phyloP scores from a whole-genome alignment of 2,113 vertebrate species.

The Orycteropus afer region DNA sequence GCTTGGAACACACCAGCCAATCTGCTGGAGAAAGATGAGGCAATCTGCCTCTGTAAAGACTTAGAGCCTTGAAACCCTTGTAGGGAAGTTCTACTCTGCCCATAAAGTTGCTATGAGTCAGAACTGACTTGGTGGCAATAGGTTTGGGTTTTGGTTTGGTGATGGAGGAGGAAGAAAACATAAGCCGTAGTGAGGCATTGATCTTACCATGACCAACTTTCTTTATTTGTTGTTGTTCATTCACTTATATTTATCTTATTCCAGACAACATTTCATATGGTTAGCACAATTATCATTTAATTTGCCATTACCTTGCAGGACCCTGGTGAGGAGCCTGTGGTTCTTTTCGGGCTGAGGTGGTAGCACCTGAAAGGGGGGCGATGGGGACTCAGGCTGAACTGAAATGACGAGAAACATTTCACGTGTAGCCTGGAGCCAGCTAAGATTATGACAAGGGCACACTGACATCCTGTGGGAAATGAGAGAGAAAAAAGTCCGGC shows the following conservation, averaged over 20 bases:
- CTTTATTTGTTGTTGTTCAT: neutral
- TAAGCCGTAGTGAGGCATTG: neutral
- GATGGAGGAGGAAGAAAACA: neutral
- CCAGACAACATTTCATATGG: neutral
- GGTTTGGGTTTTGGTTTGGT: no score
- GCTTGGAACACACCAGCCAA: no score
- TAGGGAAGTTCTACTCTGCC: no score
- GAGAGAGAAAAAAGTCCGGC: no score
- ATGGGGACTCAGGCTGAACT: neutral
- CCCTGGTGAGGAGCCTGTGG: neutral
- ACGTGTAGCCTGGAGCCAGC: no score
- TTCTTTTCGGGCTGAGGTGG: neutral
- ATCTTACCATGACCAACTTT: neutral
- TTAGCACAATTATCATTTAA: neutral
- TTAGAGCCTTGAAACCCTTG: no score
- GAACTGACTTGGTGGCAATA: no score
- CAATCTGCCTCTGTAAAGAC: no score
- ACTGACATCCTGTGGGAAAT: no score
- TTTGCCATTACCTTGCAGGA: neutral
- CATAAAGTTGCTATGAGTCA: no score
- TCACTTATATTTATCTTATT: neutral
- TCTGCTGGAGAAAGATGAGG: no score
- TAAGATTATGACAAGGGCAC: fast-evolving
- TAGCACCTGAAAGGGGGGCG: neutral
- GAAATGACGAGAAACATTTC: neutral